phyloP scores from a whole-genome alignment of 2,113 vertebrate species.

The Chlorodrepanis virens region DNA sequence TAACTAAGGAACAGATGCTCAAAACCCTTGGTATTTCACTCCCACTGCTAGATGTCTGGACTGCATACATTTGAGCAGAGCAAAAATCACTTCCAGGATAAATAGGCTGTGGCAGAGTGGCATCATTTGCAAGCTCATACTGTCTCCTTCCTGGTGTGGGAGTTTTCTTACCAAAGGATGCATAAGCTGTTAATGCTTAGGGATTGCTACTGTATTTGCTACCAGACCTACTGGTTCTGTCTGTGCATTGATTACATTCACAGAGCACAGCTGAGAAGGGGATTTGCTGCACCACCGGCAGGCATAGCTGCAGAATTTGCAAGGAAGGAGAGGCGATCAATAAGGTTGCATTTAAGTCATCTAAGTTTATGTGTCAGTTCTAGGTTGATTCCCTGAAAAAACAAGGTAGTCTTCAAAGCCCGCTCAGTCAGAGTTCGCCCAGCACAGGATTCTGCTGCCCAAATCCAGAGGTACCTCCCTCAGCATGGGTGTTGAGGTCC shows the following conservation, averaged over 20 bases:
- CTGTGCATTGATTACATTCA: background rate
- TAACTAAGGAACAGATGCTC: constrained; percentile 45
- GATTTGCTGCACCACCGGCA: background rate
- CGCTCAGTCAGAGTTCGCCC: background rate
- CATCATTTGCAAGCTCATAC: background rate
- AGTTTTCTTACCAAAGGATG: background rate
- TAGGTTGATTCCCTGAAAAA: background rate
- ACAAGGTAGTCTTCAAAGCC: background rate
- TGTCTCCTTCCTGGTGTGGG: background rate
- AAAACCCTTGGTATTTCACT: constrained; percentile 39
- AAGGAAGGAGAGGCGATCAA: fast-evolving
- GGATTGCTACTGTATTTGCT: background rate
- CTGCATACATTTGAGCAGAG: constrained; percentile 12
- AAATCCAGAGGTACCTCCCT: background rate
- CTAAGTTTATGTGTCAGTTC: background rate
- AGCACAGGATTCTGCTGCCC: background rate
- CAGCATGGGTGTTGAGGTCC: fast-evolving
- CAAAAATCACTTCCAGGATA: constrained; percentile 1
- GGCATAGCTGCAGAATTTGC: background rate
- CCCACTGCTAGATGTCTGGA: constrained; percentile 5
- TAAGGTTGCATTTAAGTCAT: background rate
- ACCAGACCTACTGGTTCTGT: background rate
- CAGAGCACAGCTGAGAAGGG: background rate
- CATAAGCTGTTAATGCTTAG: background rate
- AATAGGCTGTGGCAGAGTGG: constrained; percentile 12